Conservation (phyloP, 1,140 invertebrate species). For the Tetraneura akinire region DNA sequence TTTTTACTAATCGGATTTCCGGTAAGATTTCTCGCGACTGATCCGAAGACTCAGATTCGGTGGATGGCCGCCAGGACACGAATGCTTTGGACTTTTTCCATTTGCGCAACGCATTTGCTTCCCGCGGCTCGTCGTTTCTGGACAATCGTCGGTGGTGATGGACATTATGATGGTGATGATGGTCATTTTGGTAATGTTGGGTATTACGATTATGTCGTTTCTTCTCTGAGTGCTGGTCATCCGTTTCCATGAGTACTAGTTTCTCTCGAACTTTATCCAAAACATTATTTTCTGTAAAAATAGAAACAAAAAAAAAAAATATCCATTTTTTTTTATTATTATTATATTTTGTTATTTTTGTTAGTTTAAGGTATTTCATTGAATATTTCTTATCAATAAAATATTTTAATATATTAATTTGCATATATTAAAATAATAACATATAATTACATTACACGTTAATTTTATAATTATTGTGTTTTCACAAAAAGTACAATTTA, state of each 20-base stretch:
- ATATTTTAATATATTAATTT: no score
- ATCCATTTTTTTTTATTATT: no score
- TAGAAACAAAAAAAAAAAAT: not conserved
- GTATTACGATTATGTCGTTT: not conserved
- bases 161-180: not conserved
- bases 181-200: not conserved
- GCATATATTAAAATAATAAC: no score
- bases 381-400: no score
- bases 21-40: constrained; percentile 12
- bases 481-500: no score
- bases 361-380: no score
- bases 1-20: constrained; percentile 13
- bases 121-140: not conserved
- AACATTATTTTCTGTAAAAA: not conserved
- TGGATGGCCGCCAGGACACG: not conserved
- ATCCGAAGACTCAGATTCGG: constrained; percentile 29
- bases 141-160: not conserved
- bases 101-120: not conserved
- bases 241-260: constrained; percentile 4
- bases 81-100: constrained; percentile 29
- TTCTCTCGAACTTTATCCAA: constrained; percentile 33
- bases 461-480: no score
- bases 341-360: no score
- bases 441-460: no score
- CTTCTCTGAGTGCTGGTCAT: not conserved